These are phyloP conservation scores for Drosophila erecta DNA, from an alignment of 1,140 invertebrate genomes.

Conservation along the genomic window DNA sequence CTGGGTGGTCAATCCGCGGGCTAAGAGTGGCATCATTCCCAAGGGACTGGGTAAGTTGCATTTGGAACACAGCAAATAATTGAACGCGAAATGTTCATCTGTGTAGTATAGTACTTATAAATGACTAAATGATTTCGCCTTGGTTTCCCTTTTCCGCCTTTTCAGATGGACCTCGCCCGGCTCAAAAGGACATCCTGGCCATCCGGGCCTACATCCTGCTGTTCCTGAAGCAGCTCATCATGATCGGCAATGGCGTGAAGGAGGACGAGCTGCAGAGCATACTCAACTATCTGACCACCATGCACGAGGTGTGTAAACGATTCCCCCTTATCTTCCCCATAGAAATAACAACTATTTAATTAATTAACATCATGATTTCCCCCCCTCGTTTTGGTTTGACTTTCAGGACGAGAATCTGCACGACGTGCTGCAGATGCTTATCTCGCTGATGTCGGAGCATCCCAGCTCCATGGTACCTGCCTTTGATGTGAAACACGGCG, in stretches of 20 bases:
- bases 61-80: too few species aligned
- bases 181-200: constrained; percentile 96
- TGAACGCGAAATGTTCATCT: too few species aligned
- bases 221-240: constrained; percentile 98
- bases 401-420: constrained; percentile 98
- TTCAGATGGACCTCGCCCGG: constrained; percentile 95
- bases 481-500: constrained; percentile 98
- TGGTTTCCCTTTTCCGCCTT: not conserved
- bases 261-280: constrained; percentile 99
- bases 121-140: not conserved
- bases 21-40: constrained; percentile 97
- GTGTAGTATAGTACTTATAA: not conserved
- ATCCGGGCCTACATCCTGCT: constrained; percentile 97
- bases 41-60: constrained; percentile 94
- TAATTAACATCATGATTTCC: not conserved
- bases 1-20: constrained; percentile 98
- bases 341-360: not conserved
- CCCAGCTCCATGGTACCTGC: constrained; percentile 99
- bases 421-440: constrained; percentile 98
- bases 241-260: constrained; percentile 98
- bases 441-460: constrained; percentile 98
- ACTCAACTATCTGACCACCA: constrained; percentile 98
- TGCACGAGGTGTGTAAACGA: constrained; percentile 92
- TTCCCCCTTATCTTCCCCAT: not conserved
- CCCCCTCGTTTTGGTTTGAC: not conserved